Evolutionary conservation across 2,888 invertebrate species (phyloP).

Genomic region (Pyrochroa serraticornis): DNA sequence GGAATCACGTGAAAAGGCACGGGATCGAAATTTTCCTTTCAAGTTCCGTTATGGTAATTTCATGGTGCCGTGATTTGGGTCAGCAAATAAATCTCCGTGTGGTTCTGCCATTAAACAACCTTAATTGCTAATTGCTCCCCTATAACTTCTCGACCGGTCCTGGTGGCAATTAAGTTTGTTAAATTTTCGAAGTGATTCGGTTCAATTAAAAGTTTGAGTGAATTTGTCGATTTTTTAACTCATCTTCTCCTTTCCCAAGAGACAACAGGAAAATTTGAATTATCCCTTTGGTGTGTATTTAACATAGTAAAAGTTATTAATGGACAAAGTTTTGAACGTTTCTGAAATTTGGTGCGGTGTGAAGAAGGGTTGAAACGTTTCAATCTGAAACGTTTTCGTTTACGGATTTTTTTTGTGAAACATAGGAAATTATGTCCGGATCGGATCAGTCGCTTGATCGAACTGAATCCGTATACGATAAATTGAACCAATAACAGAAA

Average conservation of each 20-base stretch:
- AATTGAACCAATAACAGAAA: conserved; percentile 34
- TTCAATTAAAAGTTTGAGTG: conserved; percentile 12
- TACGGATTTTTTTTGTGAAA: conserved; percentile 1
- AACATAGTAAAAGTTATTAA: conserved; percentile 7
- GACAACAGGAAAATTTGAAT: conserved; percentile 1
- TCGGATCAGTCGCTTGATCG: conserved; percentile 2
- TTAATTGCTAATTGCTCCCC: no score
- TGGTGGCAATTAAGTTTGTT: no score
- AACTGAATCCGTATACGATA: conserved; percentile 25
- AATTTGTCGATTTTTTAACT: conserved; percentile 4
- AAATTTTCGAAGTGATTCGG: neutral
- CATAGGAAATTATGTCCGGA: conserved; percentile 8
- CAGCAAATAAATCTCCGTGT: no score
- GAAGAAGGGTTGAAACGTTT: conserved; percentile 11
- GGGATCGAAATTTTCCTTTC: no score
- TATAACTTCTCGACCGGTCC: no score
- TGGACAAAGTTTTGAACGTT: conserved; percentile 12
- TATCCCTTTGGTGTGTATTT: neutral
- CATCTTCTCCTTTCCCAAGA: neutral
- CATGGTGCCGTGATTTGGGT: no score
- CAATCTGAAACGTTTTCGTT: conserved; percentile 4
- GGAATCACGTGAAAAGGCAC: no score
- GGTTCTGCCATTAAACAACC: no score
- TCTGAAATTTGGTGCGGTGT: neutral
- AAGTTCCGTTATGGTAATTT: no score